Evolutionary conservation across 1,140 invertebrate species (phyloP), one percentile per base, ranked within the genome.

Genomic region (Aricia agestis): DNA sequence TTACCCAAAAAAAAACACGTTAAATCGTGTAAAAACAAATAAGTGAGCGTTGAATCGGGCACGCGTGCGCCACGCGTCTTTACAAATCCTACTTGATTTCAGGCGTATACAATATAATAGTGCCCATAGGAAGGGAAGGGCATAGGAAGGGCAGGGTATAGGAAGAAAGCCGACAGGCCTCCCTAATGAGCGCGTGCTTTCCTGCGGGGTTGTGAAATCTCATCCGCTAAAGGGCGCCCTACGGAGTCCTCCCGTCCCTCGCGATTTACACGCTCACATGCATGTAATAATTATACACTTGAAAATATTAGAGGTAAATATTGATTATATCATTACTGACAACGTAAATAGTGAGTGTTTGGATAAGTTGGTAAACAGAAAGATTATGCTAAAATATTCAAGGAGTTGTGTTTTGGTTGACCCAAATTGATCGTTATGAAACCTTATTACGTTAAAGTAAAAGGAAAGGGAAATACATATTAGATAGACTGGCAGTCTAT

Each of bases 121-220:
- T 63, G 41, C 45, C 45, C 45, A 52, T 52, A 52, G 11, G 45
- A 52, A 52, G 75, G 42, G 72, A 25, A 25, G 25, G 25, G 25
- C 25, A 25, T 25, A 25, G 67, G 58, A 52, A 70, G 72, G 66
- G 58, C 69, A 57, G 58, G 67, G 73, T 72, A 76, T 77, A 76
- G 71, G 19, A 69, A 69, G 78, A 78, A 82, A 82, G 78, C 81
- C 81, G 82, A 82, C 82, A 83, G 81, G 74, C 78, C 76, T 80
- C 79, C 76, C 79, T 85, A 85, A 85, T 83, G 82, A 84, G 78
- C 76, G 79, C 74, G 79, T 75, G 78, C 81, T 74, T 81, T 81
- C 79, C 79, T 76, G 74, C 78, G 75, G 76, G 76, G 76, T 65
- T 74, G 68, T 69, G 74, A 72, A 76, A 74, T 71, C 65, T 77